Evolutionary conservation across 2,113 vertebrate species (phyloP), one percentile per base, ranked within the genome.

Genomic region (Channa argus): DNA sequence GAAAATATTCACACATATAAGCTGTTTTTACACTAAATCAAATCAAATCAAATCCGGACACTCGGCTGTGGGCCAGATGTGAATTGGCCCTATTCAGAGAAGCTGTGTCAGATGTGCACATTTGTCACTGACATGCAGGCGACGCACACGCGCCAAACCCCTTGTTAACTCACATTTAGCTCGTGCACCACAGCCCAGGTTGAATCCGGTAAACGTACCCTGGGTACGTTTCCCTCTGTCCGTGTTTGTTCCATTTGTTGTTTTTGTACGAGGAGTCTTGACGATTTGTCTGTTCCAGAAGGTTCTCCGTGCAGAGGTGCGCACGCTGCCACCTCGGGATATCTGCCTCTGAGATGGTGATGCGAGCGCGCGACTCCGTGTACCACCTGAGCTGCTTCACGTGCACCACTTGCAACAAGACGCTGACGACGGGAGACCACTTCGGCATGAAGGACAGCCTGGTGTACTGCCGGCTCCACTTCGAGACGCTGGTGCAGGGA

Each of bases 231-330:
- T 3, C 11, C 0, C 2, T 24, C 24, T 24, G 24, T 24, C 15
- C 46, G 0, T 0, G 3, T 53, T 10, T 56, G 54, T 71, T 33
- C 45, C 51, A 7, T 5, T 13, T 61, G 37, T 33, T 58, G 64
- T 74, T 15, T 53, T 0, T 34, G 60, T 59, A 61, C 45, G 77
- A 45, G 58, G 73, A 63, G 70, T 91, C 77, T 75, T 93, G 88
- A 94, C 89, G 53, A 33, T 80, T 24, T 74, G 74, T 94, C 84
- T 95, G 95, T 94, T 96, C 91, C 96, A 99, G 98, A 97, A 98
- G 98, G 96, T 99, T 99, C 96, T 99, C 97, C 87, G 97, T 99
- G 96, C 98, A 99, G 96, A 97, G 98, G 95, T 99, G 98, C 95
- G 97, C 98, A 92, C 97, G 98, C 94, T 99, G 98, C 95, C 97